phyloP scores from a whole-genome alignment of 2,888 invertebrate genomes.

The Rhagophthalmus giganteus region DNA sequence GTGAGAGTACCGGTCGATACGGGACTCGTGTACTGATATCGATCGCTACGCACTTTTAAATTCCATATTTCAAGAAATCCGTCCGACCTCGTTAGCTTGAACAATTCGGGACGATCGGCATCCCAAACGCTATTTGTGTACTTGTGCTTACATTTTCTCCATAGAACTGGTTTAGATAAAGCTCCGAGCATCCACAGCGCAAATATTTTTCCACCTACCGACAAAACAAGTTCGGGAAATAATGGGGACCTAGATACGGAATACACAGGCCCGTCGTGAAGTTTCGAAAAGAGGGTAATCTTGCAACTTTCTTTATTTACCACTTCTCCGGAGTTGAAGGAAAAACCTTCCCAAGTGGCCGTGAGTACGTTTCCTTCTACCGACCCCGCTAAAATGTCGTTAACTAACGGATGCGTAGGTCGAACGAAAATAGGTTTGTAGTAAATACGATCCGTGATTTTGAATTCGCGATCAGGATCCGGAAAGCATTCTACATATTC shows the following conservation, averaged over 20 bases:
- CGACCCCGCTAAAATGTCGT: constrained; percentile 43
- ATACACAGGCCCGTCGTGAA: constrained; percentile 74
- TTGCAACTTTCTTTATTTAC: constrained; percentile 62
- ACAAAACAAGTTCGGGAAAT: constrained; percentile 64
- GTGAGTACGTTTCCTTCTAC: constrained; percentile 46
- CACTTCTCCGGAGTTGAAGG: constrained; percentile 62
- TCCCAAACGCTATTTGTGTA: constrained; percentile 76
- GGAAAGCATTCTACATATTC: constrained; percentile 48
- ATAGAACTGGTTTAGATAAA: constrained; percentile 63
- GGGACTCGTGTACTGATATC: constrained; percentile 51
- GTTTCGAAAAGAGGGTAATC: constrained; percentile 57
- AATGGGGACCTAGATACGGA: constrained; percentile 65
- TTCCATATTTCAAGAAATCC: constrained; percentile 84
- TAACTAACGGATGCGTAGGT: constrained; percentile 12
- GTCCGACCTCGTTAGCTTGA: constrained; percentile 72
- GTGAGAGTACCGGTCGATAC: constrained; percentile 52
- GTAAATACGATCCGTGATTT: constrained; percentile 30
- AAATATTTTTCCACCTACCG: constrained; percentile 54
- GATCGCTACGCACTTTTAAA: constrained; percentile 64
- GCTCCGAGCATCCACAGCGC: constrained; percentile 60
- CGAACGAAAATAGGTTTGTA: constrained; percentile 26
- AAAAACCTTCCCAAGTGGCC: constrained; percentile 68
- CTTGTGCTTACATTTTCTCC: constrained; percentile 62
- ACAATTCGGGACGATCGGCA: constrained; percentile 62
- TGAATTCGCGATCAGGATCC: constrained; percentile 18